Conservation (phyloP, 2,888 invertebrate species). For the Alloscopus bannaensis region DNA sequence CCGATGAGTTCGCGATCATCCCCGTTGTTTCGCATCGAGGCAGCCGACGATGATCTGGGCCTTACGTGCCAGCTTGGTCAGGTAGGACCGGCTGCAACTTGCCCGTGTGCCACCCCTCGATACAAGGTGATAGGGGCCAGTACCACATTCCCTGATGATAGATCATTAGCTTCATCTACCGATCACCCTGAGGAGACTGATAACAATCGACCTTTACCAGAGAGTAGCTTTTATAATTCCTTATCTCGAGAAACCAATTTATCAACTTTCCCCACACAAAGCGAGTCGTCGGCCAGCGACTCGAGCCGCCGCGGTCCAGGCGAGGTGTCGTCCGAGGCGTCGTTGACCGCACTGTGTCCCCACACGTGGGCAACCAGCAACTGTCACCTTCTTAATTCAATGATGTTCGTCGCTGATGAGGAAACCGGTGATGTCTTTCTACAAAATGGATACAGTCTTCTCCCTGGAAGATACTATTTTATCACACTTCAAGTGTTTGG, state of each 20-base stretch:
- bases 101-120: slow-evolving; percentile 74
- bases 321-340: neutral
- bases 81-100: slow-evolving; percentile 73
- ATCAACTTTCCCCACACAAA: slow-evolving; percentile 34
- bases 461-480: slow-evolving; percentile 67
- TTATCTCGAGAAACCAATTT: slow-evolving; percentile 39
- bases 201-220: slow-evolving; percentile 63
- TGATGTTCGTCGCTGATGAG: slow-evolving; percentile 72
- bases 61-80: slow-evolving; percentile 74
- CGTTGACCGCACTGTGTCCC: too few relatives aligned
- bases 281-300: neutral
- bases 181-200: slow-evolving; percentile 62
- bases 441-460: slow-evolving; percentile 69
- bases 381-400: slow-evolving; percentile 49
- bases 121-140: slow-evolving; percentile 71
- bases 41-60: slow-evolving; percentile 74
- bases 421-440: slow-evolving; percentile 74
- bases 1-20: slow-evolving; percentile 39
- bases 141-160: slow-evolving; percentile 58
- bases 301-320: neutral
- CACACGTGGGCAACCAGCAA: slow-evolving; percentile 30
- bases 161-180: slow-evolving; percentile 58
- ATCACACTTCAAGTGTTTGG: slow-evolving; percentile 72
- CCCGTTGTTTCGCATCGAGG: slow-evolving; percentile 73
- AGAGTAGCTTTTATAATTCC: slow-evolving; percentile 64